Evolutionary conservation across 2,797 vertebrate species (phyloP).

Genomic region (Alca torda): DNA sequence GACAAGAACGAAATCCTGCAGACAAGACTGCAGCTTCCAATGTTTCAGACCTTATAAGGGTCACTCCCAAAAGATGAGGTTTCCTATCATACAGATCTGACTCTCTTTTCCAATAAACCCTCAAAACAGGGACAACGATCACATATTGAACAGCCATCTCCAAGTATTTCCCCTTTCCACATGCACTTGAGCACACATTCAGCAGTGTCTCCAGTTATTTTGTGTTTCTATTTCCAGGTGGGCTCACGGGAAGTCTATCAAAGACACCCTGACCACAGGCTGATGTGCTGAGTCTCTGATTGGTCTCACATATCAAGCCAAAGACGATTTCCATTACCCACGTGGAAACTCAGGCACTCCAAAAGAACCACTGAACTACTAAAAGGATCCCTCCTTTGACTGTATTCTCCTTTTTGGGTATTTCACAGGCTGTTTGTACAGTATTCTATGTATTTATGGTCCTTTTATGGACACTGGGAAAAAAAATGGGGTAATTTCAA

Average conservation of each 20-base stretch:
- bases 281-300: neutral
- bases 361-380: neutral
- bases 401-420: neutral
- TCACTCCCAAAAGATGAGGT: neutral
- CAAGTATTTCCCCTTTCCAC: neutral
- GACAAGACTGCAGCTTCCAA: neutral
- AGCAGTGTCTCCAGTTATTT: neutral
- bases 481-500: neutral
- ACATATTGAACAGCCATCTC: neutral
- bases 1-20: neutral
- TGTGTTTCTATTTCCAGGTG: neutral
- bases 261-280: neutral
- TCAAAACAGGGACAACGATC: neutral
- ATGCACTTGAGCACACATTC: neutral
- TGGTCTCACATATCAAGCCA: neutral
- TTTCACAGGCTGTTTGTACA: neutral
- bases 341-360: neutral
- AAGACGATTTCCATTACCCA: neutral
- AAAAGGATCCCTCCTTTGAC: neutral
- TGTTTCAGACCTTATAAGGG: neutral
- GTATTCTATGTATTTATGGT: neutral
- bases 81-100: neutral
- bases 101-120: neutral
- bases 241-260: fast-evolving
- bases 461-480: neutral